Percentiles rank a stretch among this genome's conserved stretches.
These are phyloP conservation scores for Charadrius vociferus DNA, from an alignment of 2,113 vertebrate species.

Conservation along the genomic window DNA sequence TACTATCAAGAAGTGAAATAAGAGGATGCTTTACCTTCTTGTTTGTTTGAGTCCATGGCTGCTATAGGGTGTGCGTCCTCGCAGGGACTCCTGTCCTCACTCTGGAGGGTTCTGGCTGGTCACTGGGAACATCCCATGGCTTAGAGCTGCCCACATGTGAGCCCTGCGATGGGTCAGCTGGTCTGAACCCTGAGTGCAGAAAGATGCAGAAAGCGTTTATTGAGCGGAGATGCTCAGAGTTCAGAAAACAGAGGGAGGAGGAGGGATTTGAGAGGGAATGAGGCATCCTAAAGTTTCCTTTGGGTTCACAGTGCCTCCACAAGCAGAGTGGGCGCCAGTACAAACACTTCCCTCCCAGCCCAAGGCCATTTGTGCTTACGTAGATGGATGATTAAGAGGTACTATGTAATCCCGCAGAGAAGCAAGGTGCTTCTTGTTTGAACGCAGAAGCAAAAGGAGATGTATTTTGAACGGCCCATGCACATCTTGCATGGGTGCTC, in stretches of 20 bases:
- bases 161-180: conserved; percentile 52
- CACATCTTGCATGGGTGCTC: background rate
- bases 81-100: conserved; percentile 60
- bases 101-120: conserved; percentile 65
- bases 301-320: background rate
- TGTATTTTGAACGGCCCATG: background rate
- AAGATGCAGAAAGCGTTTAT: conserved; percentile 69
- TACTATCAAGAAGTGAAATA: conserved; percentile 16
- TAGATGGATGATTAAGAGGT: background rate
- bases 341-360: background rate
- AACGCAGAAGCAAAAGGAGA: background rate
- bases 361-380: background rate
- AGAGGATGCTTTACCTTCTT: conserved; percentile 69
- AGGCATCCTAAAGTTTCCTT: background rate
- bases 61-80: conserved; percentile 22
- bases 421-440: background rate
- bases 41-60: conserved; percentile 78
- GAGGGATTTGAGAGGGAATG: background rate
- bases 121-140: conserved; percentile 63
- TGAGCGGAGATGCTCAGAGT: background rate
- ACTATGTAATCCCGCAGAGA: background rate
- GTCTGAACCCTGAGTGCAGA: conserved; percentile 69
- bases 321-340: background rate
- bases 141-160: conserved; percentile 64
- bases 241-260: background rate